Percentiles rank a stretch among this genome's conserved stretches.
phyloP scores from a whole-genome alignment of 2,888 invertebrate genomes.

The Drosophila acutilabella region DNA sequence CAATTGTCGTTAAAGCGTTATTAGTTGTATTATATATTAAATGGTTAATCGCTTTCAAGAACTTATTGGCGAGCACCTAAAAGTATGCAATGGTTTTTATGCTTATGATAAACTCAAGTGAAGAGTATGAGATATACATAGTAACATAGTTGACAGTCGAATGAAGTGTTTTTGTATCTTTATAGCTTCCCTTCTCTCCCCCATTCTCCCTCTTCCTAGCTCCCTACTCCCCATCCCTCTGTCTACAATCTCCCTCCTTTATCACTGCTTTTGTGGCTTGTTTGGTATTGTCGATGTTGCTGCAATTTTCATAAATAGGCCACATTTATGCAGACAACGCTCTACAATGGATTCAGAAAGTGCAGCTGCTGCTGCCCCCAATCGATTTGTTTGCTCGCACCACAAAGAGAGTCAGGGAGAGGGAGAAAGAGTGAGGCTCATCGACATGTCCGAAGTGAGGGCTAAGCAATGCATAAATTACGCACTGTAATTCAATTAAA shows the following conservation, averaged over 20 bases:
- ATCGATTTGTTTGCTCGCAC: slow-evolving; percentile 54
- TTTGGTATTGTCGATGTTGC: slow-evolving; percentile 27
- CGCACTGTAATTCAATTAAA: slow-evolving; percentile 73
- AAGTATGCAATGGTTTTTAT: no score
- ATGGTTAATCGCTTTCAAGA: no score
- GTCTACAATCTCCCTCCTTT: not conserved
- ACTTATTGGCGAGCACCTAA: no score
- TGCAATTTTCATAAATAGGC: slow-evolving; percentile 53
- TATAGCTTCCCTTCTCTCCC: no score
- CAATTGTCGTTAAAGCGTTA: no score
- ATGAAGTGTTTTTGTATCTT: no score
- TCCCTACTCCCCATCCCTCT: not conserved
- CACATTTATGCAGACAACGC: slow-evolving; percentile 56
- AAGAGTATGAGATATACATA: no score
- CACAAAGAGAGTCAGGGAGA: not conserved
- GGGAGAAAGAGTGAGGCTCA: not conserved
- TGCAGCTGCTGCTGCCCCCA: slow-evolving; percentile 31
- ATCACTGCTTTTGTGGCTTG: slow-evolving; percentile 9
- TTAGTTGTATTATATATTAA: no score
- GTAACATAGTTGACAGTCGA: no score
- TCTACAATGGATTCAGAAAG: slow-evolving; percentile 34
- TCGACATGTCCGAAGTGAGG: not conserved
- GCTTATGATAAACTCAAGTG: no score
- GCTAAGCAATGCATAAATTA: slow-evolving; percentile 75
- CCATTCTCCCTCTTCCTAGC: not conserved